Evolutionary conservation across 2,888 invertebrate genomes (phyloP), one percentile per base, ranked within the genome.

Genomic region (Agrotis puta): DNA sequence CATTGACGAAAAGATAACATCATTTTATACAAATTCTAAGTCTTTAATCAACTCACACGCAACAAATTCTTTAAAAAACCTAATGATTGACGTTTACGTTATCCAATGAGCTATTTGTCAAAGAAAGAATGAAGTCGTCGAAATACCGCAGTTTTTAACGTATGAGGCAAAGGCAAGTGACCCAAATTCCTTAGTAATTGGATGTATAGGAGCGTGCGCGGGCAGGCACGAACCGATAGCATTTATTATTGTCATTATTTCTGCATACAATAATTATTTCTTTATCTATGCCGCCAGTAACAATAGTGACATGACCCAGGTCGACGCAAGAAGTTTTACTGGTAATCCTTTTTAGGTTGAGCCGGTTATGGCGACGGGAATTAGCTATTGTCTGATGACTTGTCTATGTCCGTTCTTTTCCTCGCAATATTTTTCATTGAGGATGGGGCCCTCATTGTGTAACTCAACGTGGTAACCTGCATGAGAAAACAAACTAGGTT

Each of bases 101-200:
- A 81, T 69, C 50, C 77, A 81, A 73, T 57, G 67, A 71, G 18
- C 69, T 68, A 68, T 76, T 66, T 85, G 82, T 82, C 83, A 80
- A 79, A 77, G 61, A 64, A 74, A 64, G 14, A 83, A 83, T 81
- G 72, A 75, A 84, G 69, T 79, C 70, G 74, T 79, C 75, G 65
- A 79, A 84, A 79, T 65, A 59, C 65, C 61, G 57, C 53, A 68
- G 64, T 82, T 81, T 85, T 81, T 80, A 73, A 71, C 54, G 64
- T 64, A 58, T 85, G 79, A 78, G 33, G 84, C 77, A 82, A 85
- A 83, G 78, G 77, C 82, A 68, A 70, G 73, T 83, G 85, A 84
- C 85, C 85, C 76, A 79, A 83, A 85, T 85, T 75, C 85, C 74
- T 73, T 54, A 14, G 59, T 85, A 85, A 83, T 86, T 86, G 81